Evolutionary conservation across 2,888 invertebrate genomes (phyloP).

Genomic region (Nephrocerus scutellatus): DNA sequence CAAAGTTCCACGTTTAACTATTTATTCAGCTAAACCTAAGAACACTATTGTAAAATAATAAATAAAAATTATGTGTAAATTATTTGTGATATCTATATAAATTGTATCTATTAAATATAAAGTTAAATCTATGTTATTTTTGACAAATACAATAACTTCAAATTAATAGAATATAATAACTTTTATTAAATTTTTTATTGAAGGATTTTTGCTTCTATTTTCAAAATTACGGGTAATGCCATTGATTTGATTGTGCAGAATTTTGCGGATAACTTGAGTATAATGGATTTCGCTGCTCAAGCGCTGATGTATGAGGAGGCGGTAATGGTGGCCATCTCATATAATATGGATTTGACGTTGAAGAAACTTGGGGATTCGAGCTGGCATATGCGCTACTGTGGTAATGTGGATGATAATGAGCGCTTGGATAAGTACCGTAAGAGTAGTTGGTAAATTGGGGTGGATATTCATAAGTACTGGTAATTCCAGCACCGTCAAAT

Average conservation of each 20-base stretch:
- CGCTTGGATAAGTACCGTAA: slow-evolving; percentile 35
- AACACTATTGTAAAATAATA: no score
- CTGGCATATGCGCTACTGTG: slow-evolving; percentile 26
- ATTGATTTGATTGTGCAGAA: slow-evolving; percentile 17
- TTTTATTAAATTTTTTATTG: no score
- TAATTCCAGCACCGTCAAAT: slow-evolving; percentile 33
- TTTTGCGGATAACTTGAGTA: slow-evolving; percentile 15
- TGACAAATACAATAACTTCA: no score
- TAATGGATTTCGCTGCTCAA: slow-evolving; percentile 14
- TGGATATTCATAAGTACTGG: slow-evolving; percentile 28
- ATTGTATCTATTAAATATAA: no score
- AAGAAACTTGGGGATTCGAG: slow-evolving; percentile 7
- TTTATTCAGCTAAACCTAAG: no score
- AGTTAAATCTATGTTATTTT: no score
- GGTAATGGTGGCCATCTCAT: slow-evolving; percentile 15
- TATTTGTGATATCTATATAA: no score
- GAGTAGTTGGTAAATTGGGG: slow-evolving; percentile 34
- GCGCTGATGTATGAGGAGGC: no score
- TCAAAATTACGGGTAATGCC: slow-evolving; percentile 15
- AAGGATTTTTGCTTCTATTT: no score
- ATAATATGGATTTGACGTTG: slow-evolving; percentile 22
- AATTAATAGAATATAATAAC: no score
- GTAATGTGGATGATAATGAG: slow-evolving; percentile 37
- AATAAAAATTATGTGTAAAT: no score
- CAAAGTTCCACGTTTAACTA: no score